phyloP scores from a whole-genome alignment of 1,140 invertebrate genomes.

The Samia ricini region DNA sequence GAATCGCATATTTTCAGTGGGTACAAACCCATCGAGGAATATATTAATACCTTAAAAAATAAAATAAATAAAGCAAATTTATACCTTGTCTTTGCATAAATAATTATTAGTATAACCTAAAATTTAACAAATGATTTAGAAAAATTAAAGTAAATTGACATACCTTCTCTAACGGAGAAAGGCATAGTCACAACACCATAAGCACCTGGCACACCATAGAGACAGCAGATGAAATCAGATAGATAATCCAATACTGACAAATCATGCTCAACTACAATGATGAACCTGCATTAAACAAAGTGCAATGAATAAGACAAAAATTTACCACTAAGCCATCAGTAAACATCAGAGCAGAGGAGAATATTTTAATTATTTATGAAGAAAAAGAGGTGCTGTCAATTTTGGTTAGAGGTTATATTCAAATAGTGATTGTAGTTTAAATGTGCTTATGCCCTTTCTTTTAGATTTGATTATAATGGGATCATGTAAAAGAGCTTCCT shows the following conservation, averaged over 20 bases:
- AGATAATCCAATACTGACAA: constrained; percentile 99
- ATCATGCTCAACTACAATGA: constrained; percentile 99
- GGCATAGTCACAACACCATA: constrained; percentile 99
- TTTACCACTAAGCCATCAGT: too few relatives aligned
- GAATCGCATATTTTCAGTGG: constrained; percentile 99
- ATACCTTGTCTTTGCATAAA: not conserved
- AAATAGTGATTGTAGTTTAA: too few relatives aligned
- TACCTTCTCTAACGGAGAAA: constrained; percentile 98
- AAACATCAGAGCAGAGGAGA: too few relatives aligned
- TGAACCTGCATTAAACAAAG: constrained; percentile 84
- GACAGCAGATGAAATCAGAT: constrained; percentile 99
- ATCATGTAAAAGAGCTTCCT: too few relatives aligned
- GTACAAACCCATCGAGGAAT: constrained; percentile 99
- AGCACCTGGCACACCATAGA: constrained; percentile 98
- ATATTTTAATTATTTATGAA: too few relatives aligned
- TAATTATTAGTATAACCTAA: not conserved
- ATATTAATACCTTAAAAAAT: constrained; percentile 93
- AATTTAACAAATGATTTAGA: not conserved
- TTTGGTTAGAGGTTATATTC: too few relatives aligned
- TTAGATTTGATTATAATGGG: too few relatives aligned
- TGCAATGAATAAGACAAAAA: constrained; percentile 1
- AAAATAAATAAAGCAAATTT: not conserved
- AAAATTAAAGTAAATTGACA: not conserved
- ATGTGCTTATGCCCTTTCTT: too few relatives aligned
- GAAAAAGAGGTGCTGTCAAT: too few relatives aligned